Evolutionary conservation across 2,113 vertebrate species (phyloP), one percentile per base, ranked within the genome.

Genomic region (Mustela nigripes): DNA sequence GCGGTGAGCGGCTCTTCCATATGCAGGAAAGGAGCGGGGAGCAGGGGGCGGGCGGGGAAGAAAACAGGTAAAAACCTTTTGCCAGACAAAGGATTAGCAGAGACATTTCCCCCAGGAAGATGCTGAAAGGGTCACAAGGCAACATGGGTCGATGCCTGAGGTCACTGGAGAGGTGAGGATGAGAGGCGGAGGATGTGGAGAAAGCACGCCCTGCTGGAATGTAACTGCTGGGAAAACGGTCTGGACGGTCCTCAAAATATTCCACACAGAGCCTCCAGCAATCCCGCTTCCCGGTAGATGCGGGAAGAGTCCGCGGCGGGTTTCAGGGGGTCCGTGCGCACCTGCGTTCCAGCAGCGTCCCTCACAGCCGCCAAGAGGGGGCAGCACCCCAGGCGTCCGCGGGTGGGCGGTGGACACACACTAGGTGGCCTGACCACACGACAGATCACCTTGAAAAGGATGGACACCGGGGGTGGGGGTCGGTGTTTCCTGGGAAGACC

Each of bases 271-370:
- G 42, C 45, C 4, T 19, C 76, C 48, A 1, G 4, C 2, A 3
- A 50, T 11, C 28, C 48, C 18, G 3, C 28, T 28, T 33, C 28
- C 1, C 2, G 18, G 48, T 0, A 5, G 4, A 53, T 1, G 50
- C 76, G 2, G 9, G 9, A 21, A 39, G 36, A 33, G 9, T 31
- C 8, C 16, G 33, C 53, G 16, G 76, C 48, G 21, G 48, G 28
- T 19, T 45, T 53, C 16, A 0, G 1, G 24, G 22, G 42, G 2
- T 11, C 0, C 1, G 5, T 3, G 76, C 50, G 9, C 50, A 4
- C 48, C 48, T 24, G 2, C 0, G 18, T 19, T 11, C 65, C 4
- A 15, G 50, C n/a, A 53, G n/a, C 1, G 6, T 28, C 10, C 11
- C 28, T 24, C 39, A 9, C 39, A 9, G 9, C 0, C 5, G 39